Conservation (phyloP, 2,888 invertebrate genomes). For the Cyclophora albipunctata region DNA sequence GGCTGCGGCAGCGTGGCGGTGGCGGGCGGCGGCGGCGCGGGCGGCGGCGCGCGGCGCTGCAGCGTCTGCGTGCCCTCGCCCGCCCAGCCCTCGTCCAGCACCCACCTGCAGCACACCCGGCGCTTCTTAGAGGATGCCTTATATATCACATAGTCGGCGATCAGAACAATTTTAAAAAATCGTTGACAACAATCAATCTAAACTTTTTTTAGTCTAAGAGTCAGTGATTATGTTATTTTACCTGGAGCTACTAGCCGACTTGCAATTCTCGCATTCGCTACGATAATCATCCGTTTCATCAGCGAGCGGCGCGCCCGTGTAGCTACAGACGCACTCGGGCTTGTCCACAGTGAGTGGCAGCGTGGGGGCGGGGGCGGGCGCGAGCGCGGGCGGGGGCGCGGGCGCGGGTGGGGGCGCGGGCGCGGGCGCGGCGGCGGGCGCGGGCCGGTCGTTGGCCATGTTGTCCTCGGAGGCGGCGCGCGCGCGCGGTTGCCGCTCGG, state of each 20-base stretch:
- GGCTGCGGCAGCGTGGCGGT: conserved; percentile 61
- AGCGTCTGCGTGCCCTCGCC: conserved; percentile 57
- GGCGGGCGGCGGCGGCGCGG: conserved; percentile 45
- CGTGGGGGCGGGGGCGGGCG: conserved; percentile 25
- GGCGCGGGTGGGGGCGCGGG: conserved; percentile 45
- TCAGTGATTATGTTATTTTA: conserved; percentile 10
- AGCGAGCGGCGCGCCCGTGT: conserved; percentile 42
- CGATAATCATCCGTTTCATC: conserved; percentile 82
- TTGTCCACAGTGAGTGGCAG: conserved; percentile 65
- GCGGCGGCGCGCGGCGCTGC: conserved; percentile 57
- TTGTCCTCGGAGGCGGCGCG: conserved; percentile 20
- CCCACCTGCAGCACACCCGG: conserved; percentile 36
- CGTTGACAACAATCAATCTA: neutral
- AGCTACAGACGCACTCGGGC: conserved; percentile 71
- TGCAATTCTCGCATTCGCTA: conserved; percentile 90
- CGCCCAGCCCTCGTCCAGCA: conserved; percentile 40
- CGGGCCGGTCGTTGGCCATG: conserved; percentile 15
- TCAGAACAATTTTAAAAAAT: neutral
- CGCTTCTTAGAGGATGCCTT: too few relatives aligned
- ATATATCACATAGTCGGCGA: too few relatives aligned
- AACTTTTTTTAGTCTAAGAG: too few relatives aligned
- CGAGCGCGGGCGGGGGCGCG: conserved; percentile 14
- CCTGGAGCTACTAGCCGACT: conserved; percentile 83
- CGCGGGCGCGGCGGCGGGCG: conserved; percentile 47
- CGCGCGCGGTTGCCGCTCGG: conserved; percentile 12